Evolutionary conservation across 1,140 invertebrate species (phyloP), one percentile per base, ranked within the genome.

Genomic region (Campodea augens): DNA sequence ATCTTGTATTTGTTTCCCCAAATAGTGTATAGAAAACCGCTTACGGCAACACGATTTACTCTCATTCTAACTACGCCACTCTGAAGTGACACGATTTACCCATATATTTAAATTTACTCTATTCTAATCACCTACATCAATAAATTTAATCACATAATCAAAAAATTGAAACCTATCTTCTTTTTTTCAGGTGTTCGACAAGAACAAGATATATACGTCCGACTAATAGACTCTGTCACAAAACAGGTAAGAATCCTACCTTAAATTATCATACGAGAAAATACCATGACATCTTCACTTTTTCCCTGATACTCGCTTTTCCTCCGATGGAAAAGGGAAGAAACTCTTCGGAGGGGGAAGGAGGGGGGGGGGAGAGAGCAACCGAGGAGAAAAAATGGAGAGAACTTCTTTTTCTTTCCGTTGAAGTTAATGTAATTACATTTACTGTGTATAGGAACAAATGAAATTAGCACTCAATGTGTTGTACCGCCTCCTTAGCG

Each of bases 131-230:
- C n/a, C n/a, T n/a, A n/a, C n/a, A n/a, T n/a, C n/a, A n/a, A n/a
- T n/a, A n/a, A n/a, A n/a, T n/a, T n/a, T n/a, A n/a, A n/a, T n/a
- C n/a, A n/a, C n/a, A n/a, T n/a, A n/a, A n/a, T n/a, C n/a, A n/a
- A n/a, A n/a, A n/a, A n/a, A n/a, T n/a, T n/a, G n/a, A n/a, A n/a
- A n/a, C n/a, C n/a, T n/a, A n/a, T n/a, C n/a, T n/a, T n/a, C 58
- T 51, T 62, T 56, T 54, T 78, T 75, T 49, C 71, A 97, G 93
- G 93, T 63, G 82, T 93, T 41, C 77, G 93, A 53, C 89, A 96
- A 65, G 92, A 98, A 58, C 92, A 98, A 64, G 92, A 98, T 60
- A 86, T 98, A 45, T 98, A 88, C 62, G 90, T 98, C 39, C 73
- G 95, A 52, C 78, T 98, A 43, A 96, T 98, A 57, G 95, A 98